phyloP scores from a whole-genome alignment of 2,888 invertebrate genomes.

The Tenthredo livida region DNA sequence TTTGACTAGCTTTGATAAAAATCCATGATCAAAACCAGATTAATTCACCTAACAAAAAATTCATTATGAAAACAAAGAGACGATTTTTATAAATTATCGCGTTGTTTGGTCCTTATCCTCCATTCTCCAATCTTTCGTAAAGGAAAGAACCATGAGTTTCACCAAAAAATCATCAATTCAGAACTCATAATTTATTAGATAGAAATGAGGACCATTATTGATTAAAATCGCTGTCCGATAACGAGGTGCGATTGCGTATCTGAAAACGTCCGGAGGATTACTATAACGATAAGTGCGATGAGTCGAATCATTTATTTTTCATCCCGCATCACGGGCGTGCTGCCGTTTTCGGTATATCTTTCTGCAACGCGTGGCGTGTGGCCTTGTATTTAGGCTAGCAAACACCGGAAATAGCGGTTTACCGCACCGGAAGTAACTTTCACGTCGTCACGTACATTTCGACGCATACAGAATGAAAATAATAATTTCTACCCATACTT shows the following conservation, averaged over 20 bases:
- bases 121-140: background rate
- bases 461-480: background rate
- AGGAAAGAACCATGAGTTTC: background rate
- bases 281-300: background rate
- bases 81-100: background rate
- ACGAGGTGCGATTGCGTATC: background rate
- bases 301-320: background rate
- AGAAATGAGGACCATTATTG: background rate
- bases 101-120: background rate
- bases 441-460: slow-evolving; percentile 6
- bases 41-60: background rate
- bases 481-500: background rate
- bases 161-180: background rate
- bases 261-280: background rate
- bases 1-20: background rate
- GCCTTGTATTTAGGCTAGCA: slow-evolving; percentile 42
- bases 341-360: slow-evolving; percentile 19
- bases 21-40: background rate
- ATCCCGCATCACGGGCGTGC: background rate
- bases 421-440: slow-evolving; percentile 48
- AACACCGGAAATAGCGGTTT: slow-evolving; percentile 49
- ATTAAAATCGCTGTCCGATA: slow-evolving; percentile 11
- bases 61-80: background rate
- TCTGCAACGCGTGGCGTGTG: slow-evolving; percentile 16
- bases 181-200: background rate